These are phyloP conservation scores for Cryptomyrus ogoouensis DNA, from an alignment of 2,113 vertebrate genomes.

Conservation along the genomic window DNA sequence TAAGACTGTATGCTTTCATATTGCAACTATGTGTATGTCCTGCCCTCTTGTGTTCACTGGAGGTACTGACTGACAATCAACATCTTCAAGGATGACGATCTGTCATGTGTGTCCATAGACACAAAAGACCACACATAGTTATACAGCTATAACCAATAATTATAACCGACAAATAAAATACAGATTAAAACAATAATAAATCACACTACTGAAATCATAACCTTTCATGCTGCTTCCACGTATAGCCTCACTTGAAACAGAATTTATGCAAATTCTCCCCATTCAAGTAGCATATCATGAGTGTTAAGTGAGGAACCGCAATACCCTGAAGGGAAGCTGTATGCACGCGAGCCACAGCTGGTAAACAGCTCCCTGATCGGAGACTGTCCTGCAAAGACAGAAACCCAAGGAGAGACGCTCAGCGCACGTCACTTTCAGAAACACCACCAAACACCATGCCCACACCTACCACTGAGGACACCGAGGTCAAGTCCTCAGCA, in stretches of 20 bases:
- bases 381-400: not conserved
- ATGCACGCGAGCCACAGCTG: not conserved
- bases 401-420: not conserved
- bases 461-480: not conserved
- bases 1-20: not conserved
- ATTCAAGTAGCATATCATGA: not conserved
- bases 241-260: not conserved
- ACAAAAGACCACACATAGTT: not conserved
- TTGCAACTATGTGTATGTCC: slow-evolving; percentile 45
- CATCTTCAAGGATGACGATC: not conserved
- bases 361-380: not conserved
- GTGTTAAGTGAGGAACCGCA: not conserved
- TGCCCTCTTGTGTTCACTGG: slow-evolving; percentile 58
- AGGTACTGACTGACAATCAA: slow-evolving; percentile 26
- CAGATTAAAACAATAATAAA: not conserved
- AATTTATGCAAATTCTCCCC: not conserved
- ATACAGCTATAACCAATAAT: not conserved
- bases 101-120: not conserved
- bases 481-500: too few relatives aligned
- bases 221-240: not conserved
- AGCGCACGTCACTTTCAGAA: not conserved
- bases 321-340: not conserved
- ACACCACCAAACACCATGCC: not conserved
- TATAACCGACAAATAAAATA: not conserved
- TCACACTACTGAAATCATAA: not conserved